phyloP scores from a whole-genome alignment of 2,888 invertebrate species.

The Drosophila nr. fundita region DNA sequence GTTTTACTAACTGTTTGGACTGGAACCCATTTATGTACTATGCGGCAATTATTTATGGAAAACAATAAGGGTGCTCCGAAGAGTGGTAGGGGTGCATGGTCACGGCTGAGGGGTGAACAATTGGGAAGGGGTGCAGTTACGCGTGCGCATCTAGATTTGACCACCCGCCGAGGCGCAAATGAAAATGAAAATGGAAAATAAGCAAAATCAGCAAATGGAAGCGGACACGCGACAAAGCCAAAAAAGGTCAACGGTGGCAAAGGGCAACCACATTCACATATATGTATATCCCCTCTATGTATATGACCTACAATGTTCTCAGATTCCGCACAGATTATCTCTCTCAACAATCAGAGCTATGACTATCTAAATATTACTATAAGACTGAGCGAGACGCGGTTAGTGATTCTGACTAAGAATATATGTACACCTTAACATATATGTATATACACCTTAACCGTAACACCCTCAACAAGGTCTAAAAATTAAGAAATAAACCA shows the following conservation, averaged over 20 bases:
- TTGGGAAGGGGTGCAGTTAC: slow-evolving; percentile 1
- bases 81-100: neutral
- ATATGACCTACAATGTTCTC: neutral
- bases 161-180: slow-evolving; percentile 11
- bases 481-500: neutral
- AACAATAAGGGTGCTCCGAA: slow-evolving; percentile 4
- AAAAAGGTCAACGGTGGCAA: slow-evolving; percentile 7
- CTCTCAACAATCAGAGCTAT: neutral
- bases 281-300: neutral
- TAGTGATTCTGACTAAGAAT: neutral
- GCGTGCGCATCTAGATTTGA: slow-evolving; percentile 13
- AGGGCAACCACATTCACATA: neutral
- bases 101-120: neutral
- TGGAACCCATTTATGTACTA: slow-evolving; percentile 46
- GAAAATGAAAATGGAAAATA: neutral
- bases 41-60: slow-evolving; percentile 46
- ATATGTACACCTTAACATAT: too few species aligned
- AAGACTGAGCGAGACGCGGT: neutral
- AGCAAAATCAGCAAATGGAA: neutral
- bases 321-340: neutral
- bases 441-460: too few species aligned
- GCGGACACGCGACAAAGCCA: slow-evolving; percentile 10
- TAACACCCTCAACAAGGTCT: too few species aligned
- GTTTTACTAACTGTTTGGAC: slow-evolving; percentile 6
- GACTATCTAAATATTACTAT: neutral